phyloP scores from a whole-genome alignment of 1,140 invertebrate genomes.

The Lerema accius region DNA sequence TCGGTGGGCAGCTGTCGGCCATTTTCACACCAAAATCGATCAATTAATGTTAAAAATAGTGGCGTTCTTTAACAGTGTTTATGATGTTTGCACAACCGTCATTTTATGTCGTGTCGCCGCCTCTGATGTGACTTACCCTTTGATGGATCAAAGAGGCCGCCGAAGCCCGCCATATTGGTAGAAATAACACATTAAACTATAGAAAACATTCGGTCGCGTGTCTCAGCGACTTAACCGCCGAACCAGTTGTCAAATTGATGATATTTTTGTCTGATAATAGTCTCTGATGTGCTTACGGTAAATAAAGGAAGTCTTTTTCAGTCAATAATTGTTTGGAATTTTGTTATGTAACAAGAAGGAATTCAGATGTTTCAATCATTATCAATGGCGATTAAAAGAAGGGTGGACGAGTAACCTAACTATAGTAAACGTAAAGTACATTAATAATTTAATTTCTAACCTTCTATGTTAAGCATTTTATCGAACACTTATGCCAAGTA shows the following conservation, averaged over 20 bases:
- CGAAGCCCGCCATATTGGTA: slow-evolving; percentile 70
- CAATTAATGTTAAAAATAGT: slow-evolving; percentile 53
- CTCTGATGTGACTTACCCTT: slow-evolving; percentile 63
- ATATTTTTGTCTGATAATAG: slow-evolving; percentile 12
- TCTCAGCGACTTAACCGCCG: slow-evolving; percentile 19
- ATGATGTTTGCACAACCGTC: slow-evolving; percentile 63
- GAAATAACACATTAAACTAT: slow-evolving; percentile 75
- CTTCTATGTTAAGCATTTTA: no score
- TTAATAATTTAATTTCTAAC: no score
- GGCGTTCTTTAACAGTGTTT: slow-evolving; percentile 48
- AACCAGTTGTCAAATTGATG: slow-evolving; percentile 26
- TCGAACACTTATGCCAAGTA: no score
- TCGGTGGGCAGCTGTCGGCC: background rate
- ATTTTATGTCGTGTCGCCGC: slow-evolving; percentile 68
- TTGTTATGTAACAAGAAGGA: no score
- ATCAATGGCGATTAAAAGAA: no score
- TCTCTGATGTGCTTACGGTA: no score
- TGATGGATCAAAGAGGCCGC: slow-evolving; percentile 72
- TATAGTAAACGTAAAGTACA: no score
- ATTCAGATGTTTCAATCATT: no score
- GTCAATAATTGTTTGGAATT: no score
- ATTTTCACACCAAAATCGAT: slow-evolving; percentile 45
- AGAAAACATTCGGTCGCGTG: slow-evolving; percentile 47
- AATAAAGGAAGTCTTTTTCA: no score
- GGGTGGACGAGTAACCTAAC: no score